Evolutionary conservation across 2,888 invertebrate species (phyloP).

Genomic region (Argyresthia albistria): DNA sequence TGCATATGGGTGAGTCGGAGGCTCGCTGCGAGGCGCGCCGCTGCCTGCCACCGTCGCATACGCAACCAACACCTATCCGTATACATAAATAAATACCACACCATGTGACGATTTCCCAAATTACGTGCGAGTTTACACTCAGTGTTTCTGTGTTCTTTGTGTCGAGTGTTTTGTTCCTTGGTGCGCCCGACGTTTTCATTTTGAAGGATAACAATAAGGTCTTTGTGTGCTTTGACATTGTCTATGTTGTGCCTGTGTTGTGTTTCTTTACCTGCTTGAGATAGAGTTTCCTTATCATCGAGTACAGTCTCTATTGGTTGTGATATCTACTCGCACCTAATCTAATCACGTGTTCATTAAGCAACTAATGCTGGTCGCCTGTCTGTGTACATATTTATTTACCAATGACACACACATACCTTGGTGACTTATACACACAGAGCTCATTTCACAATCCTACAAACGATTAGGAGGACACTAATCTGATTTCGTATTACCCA

Average conservation of each 20-base stretch:
- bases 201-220: slow-evolving; percentile 1
- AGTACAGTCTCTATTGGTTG: neutral
- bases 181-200: neutral
- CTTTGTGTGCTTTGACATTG: slow-evolving; percentile 1
- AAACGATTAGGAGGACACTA: too few relatives aligned
- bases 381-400: too few relatives aligned
- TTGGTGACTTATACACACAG: too few relatives aligned
- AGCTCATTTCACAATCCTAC: too few relatives aligned
- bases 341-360: too few relatives aligned
- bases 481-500: too few relatives aligned
- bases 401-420: too few relatives aligned
- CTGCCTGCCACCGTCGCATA: slow-evolving; percentile 61
- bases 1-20: slow-evolving; percentile 52
- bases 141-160: slow-evolving; percentile 43
- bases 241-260: neutral
- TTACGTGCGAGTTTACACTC: slow-evolving; percentile 30
- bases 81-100: slow-evolving; percentile 16
- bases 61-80: slow-evolving; percentile 31
- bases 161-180: slow-evolving; percentile 26
- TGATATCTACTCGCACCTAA: too few relatives aligned
- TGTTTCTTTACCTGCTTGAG: slow-evolving; percentile 1
- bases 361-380: too few relatives aligned
- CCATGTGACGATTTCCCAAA: slow-evolving; percentile 45
- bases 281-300: neutral
- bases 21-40: slow-evolving; percentile 50